Conservation (phyloP, 2,797 vertebrate genomes). For the Hydrophis major region DNA sequence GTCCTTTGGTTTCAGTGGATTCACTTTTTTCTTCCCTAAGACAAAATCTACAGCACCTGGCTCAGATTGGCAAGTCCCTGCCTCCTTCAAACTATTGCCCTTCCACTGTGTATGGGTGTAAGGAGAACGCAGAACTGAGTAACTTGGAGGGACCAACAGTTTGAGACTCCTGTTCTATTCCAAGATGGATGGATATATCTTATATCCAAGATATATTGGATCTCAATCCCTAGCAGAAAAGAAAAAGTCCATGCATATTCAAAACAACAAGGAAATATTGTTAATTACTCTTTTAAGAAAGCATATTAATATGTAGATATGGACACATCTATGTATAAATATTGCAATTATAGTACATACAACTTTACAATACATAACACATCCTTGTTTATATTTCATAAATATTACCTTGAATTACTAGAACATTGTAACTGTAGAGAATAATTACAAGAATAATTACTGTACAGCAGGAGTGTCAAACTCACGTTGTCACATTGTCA, state of each 20-base stretch:
- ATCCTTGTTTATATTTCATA: background rate
- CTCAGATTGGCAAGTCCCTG: background rate
- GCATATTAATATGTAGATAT: background rate
- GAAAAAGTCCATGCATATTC: background rate
- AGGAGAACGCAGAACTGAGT: background rate
- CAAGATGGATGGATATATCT: background rate
- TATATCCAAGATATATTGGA: background rate
- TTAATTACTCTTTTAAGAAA: background rate
- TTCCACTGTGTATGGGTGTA: background rate
- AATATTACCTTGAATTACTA: background rate
- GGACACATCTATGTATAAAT: background rate
- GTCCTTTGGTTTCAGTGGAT: background rate
- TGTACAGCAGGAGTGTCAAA: too few relatives aligned
- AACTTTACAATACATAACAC: background rate
- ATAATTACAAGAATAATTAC: background rate
- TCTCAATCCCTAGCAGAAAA: background rate
- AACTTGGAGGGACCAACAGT: background rate
- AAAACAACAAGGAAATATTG: background rate
- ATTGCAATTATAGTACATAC: background rate
- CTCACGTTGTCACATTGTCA: too few relatives aligned
- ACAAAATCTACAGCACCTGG: background rate
- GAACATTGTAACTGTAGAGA: background rate
- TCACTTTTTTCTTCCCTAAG: background rate
- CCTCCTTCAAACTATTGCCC: background rate
- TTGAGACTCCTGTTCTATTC: background rate